Evolutionary conservation across 1,140 invertebrate species (phyloP).

Genomic region (Diachasma alloeum): DNA sequence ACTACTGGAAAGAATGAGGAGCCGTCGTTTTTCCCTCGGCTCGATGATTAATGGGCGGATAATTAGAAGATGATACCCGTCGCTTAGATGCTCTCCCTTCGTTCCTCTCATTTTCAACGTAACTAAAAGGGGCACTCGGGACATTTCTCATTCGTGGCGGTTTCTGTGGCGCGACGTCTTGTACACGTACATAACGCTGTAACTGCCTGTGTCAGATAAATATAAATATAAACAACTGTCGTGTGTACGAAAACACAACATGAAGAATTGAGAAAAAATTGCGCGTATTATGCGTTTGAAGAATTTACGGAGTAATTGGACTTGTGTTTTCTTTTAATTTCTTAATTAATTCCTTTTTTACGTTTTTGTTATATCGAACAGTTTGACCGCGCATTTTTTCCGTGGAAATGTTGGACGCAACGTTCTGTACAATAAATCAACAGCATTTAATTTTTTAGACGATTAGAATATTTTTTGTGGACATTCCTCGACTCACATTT

Average conservation of each 20-base stretch:
- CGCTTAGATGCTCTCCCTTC: slow-evolving; percentile 8
- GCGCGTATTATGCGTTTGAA: not conserved
- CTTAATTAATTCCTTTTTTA: too few relatives aligned
- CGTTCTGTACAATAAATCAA: too few relatives aligned
- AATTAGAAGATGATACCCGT: slow-evolving; percentile 34
- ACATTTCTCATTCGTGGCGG: slow-evolving; percentile 13
- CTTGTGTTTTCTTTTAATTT: not conserved
- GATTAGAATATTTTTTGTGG: too few relatives aligned
- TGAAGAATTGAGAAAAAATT: not conserved
- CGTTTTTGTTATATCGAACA: too few relatives aligned
- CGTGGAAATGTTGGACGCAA: too few relatives aligned
- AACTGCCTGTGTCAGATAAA: slow-evolving; percentile 5
- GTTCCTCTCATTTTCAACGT: slow-evolving; percentile 6
- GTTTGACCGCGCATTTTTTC: too few relatives aligned
- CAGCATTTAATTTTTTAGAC: too few relatives aligned
- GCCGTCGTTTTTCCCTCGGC: slow-evolving; percentile 1
- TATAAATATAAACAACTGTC: slow-evolving; percentile 23
- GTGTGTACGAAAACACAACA: not conserved
- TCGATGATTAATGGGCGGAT: slow-evolving; percentile 32
- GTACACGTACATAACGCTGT: not conserved
- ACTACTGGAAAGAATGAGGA: not conserved
- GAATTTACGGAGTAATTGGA: not conserved
- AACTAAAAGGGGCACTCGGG: slow-evolving; percentile 18
- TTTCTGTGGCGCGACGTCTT: slow-evolving; percentile 11
- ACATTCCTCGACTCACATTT: too few relatives aligned